Evolutionary conservation across 2,888 invertebrate genomes (phyloP), one percentile per base, ranked within the genome.

Genomic region (Phrixothrix hirtus): DNA sequence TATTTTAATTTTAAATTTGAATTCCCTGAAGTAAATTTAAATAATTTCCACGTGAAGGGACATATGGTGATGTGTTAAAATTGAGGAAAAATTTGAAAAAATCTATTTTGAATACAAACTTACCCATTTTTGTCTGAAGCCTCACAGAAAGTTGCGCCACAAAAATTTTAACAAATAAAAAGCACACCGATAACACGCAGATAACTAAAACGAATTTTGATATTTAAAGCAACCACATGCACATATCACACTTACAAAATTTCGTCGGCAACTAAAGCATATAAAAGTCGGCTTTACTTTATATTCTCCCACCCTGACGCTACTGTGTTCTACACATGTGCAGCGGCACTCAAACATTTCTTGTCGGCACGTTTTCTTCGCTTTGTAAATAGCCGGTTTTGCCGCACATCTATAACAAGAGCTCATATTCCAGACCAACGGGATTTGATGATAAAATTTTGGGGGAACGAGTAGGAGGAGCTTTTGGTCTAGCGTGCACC

Each of bases 391-490:
- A 6, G 9, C 7, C 30, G 16, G 2, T 2, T 41, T 32, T 49
- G 48, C 48, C 48, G 57, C 57, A 47, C 21, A 1, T 6, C 21
- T 7, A 25, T 15, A 41, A 36, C 42, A 37, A 4, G 42, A 4
- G 26, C 11, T 13, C 21, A 13, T 14, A 39, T 48, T 32, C 27
- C 11, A 2, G 37, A 11, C 57, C 50, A 51, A 55, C 48, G 26
- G 42, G 48, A 55, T 32, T 36, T 34, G 43, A 38, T 26, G 35
- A 12, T 41, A 26, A 15, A 17, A 17, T 45, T 44, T 27, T 16
- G 51, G 17, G 46, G 47, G 46, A 35, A 36, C 29, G 48, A 26
- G 44, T 39, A 26, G 57, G 57, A 15, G 57, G 54, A 45, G 57
- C 42, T 50, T 57, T 37, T 27, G 41, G 45, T 36, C 17, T 50